Evolutionary conservation across 2,113 vertebrate species (phyloP), one percentile per base, ranked within the genome.

Genomic region (Nothoprocta perdicaria): DNA sequence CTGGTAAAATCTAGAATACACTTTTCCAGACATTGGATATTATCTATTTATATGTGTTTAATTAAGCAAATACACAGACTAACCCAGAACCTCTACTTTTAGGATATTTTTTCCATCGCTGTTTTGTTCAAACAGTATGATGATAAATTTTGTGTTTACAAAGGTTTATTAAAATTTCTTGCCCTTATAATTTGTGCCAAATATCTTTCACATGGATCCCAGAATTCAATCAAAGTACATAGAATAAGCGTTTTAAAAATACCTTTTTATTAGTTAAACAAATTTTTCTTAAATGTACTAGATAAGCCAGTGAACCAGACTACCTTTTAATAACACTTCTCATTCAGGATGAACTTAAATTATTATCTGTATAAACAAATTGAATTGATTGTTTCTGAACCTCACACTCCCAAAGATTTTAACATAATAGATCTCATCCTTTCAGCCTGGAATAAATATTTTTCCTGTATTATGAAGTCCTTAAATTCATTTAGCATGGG

Each of bases 111-210:
- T 85, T 82, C 21, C 16, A 18, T 60, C 62, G 78, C 31, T 86
- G 0, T 85, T 94, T 92, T 91, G 27, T 35, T 89, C 38, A 60
- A 88, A 77, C 80, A 80, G 10, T 52, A 46, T 89, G 65, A 86
- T 86, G 65, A 88, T 22, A 91, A 46, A 85, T 67, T 74, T 60
- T 31, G 82, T 83, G 31, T 87, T 94, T 92, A 88, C 60, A 83
- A 84, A 86, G 78, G 52, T 14, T 14, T 80, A 83, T 89, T 89
- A 89, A n/a, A 19, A 91, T 89, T 31, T 89, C 33, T 50, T 10
- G 10, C 15, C 18, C 2, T 0, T 23, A 35, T 11, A 67, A 16
- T 80, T 63, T 60, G 22, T 68, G 82, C 46, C 61, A 95, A 91
- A 75, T 67, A 67, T 22, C 48, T 88, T 84, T 68, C 53, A 65